These are phyloP conservation scores for Platorchestia sp. DNA, from an alignment of 1,140 invertebrate species.

Conservation along the genomic window DNA sequence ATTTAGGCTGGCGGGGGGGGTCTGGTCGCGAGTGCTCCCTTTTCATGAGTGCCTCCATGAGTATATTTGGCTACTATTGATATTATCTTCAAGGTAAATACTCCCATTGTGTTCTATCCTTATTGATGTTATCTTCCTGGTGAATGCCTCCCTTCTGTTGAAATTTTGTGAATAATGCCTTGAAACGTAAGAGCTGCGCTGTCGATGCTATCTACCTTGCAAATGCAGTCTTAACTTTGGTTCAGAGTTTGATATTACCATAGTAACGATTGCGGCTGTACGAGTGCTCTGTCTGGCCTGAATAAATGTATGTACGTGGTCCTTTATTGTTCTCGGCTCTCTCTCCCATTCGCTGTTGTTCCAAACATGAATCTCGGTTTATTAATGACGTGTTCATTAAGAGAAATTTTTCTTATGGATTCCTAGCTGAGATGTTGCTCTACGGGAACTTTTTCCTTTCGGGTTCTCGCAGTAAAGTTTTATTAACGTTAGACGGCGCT, in stretches of 20 bases:
- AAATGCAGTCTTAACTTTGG: no score
- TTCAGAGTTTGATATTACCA: background rate
- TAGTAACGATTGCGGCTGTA: background rate
- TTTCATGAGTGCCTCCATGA: constrained; percentile 18
- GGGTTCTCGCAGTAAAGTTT: no score
- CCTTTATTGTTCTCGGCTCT: no score
- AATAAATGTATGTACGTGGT: no score
- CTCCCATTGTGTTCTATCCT: background rate
- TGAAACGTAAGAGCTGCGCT: background rate
- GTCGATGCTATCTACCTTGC: background rate
- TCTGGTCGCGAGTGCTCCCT: background rate
- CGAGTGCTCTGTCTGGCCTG: background rate
- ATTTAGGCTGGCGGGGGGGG: background rate
- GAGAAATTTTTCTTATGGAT: no score
- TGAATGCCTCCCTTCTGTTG: background rate
- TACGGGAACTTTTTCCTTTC: no score
- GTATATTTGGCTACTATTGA: background rate
- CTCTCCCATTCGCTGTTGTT: no score
- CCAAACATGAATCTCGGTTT: no score
- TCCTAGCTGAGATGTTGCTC: no score
- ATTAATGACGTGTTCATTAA: no score
- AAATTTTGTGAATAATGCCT: background rate
- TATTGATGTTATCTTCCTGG: background rate
- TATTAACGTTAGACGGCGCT: no score
- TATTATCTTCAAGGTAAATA: background rate